Percentiles rank a stretch among this genome's conserved stretches.
Evolutionary conservation across 1,140 invertebrate genomes (phyloP).

Genomic region (Neelides sp.): DNA sequence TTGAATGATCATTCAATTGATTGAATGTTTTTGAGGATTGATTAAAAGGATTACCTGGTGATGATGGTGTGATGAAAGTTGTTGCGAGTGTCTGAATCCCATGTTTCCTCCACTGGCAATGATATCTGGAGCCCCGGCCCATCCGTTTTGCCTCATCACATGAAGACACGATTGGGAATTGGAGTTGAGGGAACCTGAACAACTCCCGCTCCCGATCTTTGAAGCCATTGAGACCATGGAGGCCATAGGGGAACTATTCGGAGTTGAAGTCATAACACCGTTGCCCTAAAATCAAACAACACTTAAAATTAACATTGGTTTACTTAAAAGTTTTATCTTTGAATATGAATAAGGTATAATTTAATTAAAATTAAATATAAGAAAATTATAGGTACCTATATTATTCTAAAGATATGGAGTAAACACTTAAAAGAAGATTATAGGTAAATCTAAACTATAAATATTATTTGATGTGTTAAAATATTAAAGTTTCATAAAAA

Average conservation of each 20-base stretch:
- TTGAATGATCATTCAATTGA: no score
- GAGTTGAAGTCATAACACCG: conserved; percentile 18
- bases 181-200: conserved; percentile 8
- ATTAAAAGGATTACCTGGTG: conserved; percentile 18
- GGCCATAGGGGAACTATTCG: conserved; percentile 26
- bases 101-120: conserved; percentile 15
- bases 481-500: no score
- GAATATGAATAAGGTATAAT: no score
- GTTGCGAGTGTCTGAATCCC: conserved; percentile 24
- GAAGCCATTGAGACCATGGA: conserved; percentile 31
- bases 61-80: conserved; percentile 19
- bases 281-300: conserved; percentile 11
- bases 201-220: conserved; percentile 17
- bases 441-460: no score
- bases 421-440: no score
- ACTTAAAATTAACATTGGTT: conserved; percentile 11
- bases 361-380: no score
- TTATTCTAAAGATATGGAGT: no score
- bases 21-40: no score
- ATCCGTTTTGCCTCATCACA: conserved; percentile 27
- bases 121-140: conserved; percentile 17
- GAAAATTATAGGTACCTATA: no score
- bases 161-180: conserved; percentile 25
- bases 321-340: no score
- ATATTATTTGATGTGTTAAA: no score